These are phyloP conservation scores for Oligia fasciuncula DNA, from an alignment of 2,888 invertebrate species.

Conservation along the genomic window DNA sequence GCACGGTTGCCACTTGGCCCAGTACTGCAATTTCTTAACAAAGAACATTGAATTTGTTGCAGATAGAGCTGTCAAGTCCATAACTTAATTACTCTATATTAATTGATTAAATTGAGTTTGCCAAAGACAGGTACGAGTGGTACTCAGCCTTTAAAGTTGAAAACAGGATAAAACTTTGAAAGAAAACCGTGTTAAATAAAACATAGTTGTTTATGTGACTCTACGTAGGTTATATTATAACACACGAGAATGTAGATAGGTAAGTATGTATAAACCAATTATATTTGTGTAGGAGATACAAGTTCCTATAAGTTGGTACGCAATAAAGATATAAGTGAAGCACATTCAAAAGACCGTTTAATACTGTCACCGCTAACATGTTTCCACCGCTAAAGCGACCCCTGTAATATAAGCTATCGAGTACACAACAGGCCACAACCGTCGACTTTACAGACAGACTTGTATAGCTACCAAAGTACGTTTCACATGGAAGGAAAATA, in stretches of 20 bases:
- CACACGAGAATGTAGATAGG: neutral
- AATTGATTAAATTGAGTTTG: neutral
- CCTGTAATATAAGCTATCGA: conserved; percentile 75
- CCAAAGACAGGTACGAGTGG: neutral
- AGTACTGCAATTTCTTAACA: neutral
- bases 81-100: neutral
- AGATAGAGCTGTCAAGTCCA: neutral
- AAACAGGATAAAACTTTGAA: neutral
- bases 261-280: conserved; percentile 22
- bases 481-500: conserved; percentile 76
- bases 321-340: conserved; percentile 60
- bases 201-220: conserved; percentile 4
- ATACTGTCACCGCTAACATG: conserved; percentile 79
- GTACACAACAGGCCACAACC: conserved; percentile 74
- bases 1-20: conserved; percentile 2
- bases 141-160: neutral
- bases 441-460: conserved; percentile 67
- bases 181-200: neutral
- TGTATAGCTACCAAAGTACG: conserved; percentile 66
- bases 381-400: conserved; percentile 76
- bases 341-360: conserved; percentile 79
- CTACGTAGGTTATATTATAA: conserved; percentile 3
- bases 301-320: conserved; percentile 42
- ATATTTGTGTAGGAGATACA: conserved; percentile 31
- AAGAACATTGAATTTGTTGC: neutral